phyloP scores from a whole-genome alignment of 2,888 invertebrate genomes.

The Lasioglossum vierecki region DNA sequence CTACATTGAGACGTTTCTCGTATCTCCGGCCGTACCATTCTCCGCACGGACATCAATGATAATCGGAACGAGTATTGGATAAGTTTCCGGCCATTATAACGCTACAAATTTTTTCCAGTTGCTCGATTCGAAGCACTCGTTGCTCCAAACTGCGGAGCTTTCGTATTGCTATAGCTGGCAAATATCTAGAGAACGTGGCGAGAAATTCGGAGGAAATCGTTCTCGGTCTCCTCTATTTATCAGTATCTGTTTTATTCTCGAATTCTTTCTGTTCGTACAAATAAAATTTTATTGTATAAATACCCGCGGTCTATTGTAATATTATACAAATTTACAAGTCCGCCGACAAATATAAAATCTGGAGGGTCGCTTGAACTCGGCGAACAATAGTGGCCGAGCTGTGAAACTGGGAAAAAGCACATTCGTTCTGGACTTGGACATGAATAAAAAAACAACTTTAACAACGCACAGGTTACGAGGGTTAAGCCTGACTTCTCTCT shows the following conservation, averaged over 20 bases:
- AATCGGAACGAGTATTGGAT: not conserved
- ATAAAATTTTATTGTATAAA: too few relatives aligned
- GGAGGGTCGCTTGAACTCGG: not conserved
- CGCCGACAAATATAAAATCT: not conserved
- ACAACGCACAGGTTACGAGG: not conserved
- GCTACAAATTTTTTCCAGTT: not conserved
- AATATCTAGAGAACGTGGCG: not conserved
- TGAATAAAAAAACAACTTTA: not conserved
- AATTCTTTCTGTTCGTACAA: not conserved
- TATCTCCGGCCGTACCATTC: not conserved
- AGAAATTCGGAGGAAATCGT: not conserved
- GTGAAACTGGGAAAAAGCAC: not conserved
- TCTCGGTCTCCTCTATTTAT: not conserved
- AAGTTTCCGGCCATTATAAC: not conserved
- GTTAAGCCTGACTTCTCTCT: not conserved
- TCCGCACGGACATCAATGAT: not conserved
- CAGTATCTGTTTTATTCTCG: not conserved
- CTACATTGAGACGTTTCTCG: conserved; percentile 10
- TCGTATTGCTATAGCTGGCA: not conserved
- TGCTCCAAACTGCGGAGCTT: not conserved
- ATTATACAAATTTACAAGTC: too few relatives aligned
- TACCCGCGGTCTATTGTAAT: too few relatives aligned
- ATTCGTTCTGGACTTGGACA: not conserved
- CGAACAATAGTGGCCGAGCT: not conserved
- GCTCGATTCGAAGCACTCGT: not conserved